These are phyloP conservation scores for Tethea ocularis DNA, from an alignment of 2,888 invertebrate genomes.

Conservation along the genomic window DNA sequence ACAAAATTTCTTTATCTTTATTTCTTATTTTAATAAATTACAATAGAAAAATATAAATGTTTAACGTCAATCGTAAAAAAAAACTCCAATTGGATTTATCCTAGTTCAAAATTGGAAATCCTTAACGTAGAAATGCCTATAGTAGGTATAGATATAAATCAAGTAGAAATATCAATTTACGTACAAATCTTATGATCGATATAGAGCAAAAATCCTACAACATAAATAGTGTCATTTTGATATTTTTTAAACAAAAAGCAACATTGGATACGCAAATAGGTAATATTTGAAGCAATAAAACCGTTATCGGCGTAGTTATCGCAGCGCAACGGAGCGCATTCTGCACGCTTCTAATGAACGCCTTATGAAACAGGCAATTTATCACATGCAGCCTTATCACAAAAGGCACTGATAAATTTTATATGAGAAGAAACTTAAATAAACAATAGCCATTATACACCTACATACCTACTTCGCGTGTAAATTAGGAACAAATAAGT, in stretches of 20 bases:
- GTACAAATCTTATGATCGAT: not conserved
- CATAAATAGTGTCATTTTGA: conserved; percentile 40
- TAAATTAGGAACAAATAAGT: conserved; percentile 18
- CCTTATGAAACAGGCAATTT: conserved; percentile 83
- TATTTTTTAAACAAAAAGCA: conserved; percentile 50
- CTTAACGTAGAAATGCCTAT: not conserved
- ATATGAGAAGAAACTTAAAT: conserved; percentile 71
- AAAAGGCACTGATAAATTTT: conserved; percentile 74
- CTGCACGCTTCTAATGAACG: conserved; percentile 82
- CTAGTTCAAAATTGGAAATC: not conserved
- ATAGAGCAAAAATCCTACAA: conserved; percentile 7
- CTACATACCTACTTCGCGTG: conserved; percentile 24
- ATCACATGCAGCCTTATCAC: conserved; percentile 80
- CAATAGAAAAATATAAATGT: no score
- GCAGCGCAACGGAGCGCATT: conserved; percentile 80
- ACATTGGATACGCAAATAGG: conserved; percentile 71
- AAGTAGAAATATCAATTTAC: not conserved
- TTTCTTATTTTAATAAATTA: no score
- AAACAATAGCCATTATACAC: conserved; percentile 63
- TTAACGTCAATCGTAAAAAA: no score
- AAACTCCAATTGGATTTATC: not conserved
- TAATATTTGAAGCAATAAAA: conserved; percentile 81
- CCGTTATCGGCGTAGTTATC: conserved; percentile 76
- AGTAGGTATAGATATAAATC: not conserved
- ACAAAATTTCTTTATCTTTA: no score